phyloP scores from a whole-genome alignment of 2,113 vertebrate species.

The Thalassarche chlororhynchos region DNA sequence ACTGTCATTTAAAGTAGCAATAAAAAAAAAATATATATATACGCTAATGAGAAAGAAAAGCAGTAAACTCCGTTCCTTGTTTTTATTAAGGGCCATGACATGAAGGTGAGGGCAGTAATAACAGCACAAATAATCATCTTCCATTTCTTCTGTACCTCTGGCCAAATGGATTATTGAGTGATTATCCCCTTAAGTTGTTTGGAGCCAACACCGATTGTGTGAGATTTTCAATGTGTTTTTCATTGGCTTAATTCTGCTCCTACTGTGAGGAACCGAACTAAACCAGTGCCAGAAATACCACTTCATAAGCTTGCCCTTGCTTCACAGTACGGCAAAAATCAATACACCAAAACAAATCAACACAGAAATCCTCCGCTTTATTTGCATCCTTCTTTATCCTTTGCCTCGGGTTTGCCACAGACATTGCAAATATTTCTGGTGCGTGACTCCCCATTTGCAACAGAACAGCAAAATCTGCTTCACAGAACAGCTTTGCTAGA shows the following conservation, averaged over 20 bases:
- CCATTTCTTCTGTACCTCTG: neutral
- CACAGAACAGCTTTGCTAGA: neutral
- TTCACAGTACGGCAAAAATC: neutral
- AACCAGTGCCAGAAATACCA: slow-evolving; percentile 21
- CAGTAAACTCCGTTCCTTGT: neutral
- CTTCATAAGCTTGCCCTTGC: slow-evolving; percentile 21
- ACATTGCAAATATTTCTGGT: fast-evolving
- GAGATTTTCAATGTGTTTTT: slow-evolving; percentile 51
- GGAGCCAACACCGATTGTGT: slow-evolving; percentile 11
- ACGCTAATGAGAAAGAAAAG: neutral
- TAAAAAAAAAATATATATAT: neutral
- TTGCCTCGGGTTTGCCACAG: neutral
- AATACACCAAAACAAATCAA: slow-evolving; percentile 16
- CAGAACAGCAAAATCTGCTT: neutral
- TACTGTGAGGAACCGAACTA: slow-evolving; percentile 11
- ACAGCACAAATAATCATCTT: slow-evolving; percentile 23
- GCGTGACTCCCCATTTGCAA: neutral
- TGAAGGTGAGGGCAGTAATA: neutral
- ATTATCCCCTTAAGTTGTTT: slow-evolving; percentile 47
- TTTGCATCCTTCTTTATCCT: neutral
- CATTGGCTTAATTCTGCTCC: slow-evolving; percentile 53
- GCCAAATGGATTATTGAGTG: slow-evolving; percentile 60
- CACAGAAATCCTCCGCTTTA: neutral
- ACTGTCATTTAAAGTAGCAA: neutral
- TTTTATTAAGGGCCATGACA: neutral